Evolutionary conservation across 2,888 invertebrate genomes (phyloP), one percentile per base, ranked within the genome.

Genomic region (Elmis aenea): DNA sequence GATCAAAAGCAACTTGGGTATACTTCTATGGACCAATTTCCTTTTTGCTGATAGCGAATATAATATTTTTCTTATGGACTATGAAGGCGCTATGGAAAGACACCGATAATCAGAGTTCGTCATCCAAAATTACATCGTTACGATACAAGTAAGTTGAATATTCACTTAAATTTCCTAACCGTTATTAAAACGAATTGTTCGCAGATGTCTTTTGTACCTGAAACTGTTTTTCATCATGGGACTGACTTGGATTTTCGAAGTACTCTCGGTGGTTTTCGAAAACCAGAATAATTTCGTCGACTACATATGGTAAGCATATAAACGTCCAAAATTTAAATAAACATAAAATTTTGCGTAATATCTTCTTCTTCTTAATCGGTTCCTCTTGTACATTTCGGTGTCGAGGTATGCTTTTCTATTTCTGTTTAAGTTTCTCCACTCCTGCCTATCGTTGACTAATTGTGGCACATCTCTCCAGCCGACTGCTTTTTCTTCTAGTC

Each of bases 151-250:
- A 66, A 61, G 52, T 43, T 13, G 16, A 12, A 26, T 9, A 2
- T 3, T 11, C 11, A 11, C 5, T 25, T 9, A 15, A n/a, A 18
- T 13, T 10, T 2, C 18, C 20, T n/a, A 33, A 11, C n/a, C n/a
- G 13, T 34, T 11, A 23, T 21, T 26, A 11, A 11, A 11, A 11
- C 3, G 8, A 24, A 14, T 9, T 31, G 5, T 24, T 66, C 73
- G 28, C 62, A 82, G 81, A 51, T 79, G 79, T 51, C 64, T 74
- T 15, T 62, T 82, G 13, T 83, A 79, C 33, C 55, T 80, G 2
- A 83, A 81, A 59, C 64, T 84, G 37, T 78, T 80, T 49, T 63
- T 82, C 3, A 73, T 83, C 0, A 83, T 82, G 81, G 84, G 83
- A 2, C 69, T 83, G 26, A 75, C 79, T 0, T 84, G 83, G 83